A percentile compares a stretch with the other conserved stretches of the same genome.
Evolutionary conservation across 2,888 invertebrate genomes (phyloP).

Genomic region (Cheilosia soror): DNA sequence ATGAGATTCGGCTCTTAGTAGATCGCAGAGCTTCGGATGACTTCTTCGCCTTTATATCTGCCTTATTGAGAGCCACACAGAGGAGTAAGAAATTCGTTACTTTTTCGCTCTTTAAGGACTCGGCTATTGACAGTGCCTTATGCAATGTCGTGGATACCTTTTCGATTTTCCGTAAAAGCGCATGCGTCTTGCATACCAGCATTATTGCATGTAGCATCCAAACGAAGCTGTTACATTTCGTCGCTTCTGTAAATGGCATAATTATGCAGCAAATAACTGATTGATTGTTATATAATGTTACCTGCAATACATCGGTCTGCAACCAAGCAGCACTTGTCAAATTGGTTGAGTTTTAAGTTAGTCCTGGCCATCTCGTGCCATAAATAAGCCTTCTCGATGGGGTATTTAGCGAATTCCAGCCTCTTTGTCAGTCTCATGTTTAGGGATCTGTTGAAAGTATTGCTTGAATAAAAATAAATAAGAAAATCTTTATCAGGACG

Average conservation of each 20-base stretch:
- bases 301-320: conserved; percentile 19
- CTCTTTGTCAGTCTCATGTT: conserved; percentile 77
- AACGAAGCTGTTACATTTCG: conserved; percentile 77
- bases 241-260: conserved; percentile 76
- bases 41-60: background rate
- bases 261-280: background rate
- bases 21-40: background rate
- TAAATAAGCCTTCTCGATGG: conserved; percentile 79
- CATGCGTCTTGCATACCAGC: conserved; percentile 79
- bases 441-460: conserved; percentile 75
- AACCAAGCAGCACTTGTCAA: conserved; percentile 37
- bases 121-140: conserved; percentile 75
- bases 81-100: background rate
- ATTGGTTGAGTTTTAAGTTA: conserved; percentile 77
- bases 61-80: background rate
- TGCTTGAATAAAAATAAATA: background rate
- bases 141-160: conserved; percentile 78
- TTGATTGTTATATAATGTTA: background rate
- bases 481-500: background rate
- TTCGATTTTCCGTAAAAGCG: conserved; percentile 80
- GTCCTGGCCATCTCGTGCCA: conserved; percentile 78
- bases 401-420: conserved; percentile 78
- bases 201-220: conserved; percentile 79
- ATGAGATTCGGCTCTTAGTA: background rate
- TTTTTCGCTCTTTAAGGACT: background rate